Evolutionary conservation across 2,888 invertebrate species (phyloP).

Genomic region (Gymnoscelis rufifasciata): DNA sequence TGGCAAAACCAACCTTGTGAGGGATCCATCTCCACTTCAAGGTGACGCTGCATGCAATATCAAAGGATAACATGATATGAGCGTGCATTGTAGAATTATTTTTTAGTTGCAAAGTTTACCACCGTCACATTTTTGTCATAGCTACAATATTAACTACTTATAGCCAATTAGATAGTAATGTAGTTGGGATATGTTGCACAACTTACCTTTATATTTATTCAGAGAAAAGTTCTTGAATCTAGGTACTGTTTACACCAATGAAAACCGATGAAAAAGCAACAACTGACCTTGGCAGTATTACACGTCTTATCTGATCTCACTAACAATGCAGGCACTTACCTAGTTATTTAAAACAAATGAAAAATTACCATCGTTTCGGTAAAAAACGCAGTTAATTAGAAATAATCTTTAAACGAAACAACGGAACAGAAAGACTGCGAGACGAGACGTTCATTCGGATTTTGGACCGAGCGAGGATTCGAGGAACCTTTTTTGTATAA

Average conservation of each 20-base stretch:
- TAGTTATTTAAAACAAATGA: neutral
- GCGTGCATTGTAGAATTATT: conserved; percentile 45
- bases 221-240: neutral
- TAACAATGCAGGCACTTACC: neutral
- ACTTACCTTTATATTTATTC: neutral
- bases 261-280: neutral
- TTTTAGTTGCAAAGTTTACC: neutral
- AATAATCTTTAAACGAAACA: neutral
- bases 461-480: neutral
- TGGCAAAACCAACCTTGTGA: conserved; percentile 70
- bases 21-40: conserved; percentile 70
- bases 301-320: neutral
- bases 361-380: neutral
- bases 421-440: neutral
- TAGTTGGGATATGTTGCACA: neutral
- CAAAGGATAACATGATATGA: conserved; percentile 55
- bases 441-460: neutral
- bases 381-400: neutral
- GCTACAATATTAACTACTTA: neutral
- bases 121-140: neutral
- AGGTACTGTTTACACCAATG: neutral
- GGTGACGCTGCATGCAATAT: conserved; percentile 75
- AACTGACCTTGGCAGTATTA: conserved; percentile 1
- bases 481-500: neutral
- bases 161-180: neutral